Percentiles rank a stretch among this genome's conserved stretches.
Evolutionary conservation across 1,140 invertebrate species (phyloP).

Genomic region (Drosophila eugracilis): DNA sequence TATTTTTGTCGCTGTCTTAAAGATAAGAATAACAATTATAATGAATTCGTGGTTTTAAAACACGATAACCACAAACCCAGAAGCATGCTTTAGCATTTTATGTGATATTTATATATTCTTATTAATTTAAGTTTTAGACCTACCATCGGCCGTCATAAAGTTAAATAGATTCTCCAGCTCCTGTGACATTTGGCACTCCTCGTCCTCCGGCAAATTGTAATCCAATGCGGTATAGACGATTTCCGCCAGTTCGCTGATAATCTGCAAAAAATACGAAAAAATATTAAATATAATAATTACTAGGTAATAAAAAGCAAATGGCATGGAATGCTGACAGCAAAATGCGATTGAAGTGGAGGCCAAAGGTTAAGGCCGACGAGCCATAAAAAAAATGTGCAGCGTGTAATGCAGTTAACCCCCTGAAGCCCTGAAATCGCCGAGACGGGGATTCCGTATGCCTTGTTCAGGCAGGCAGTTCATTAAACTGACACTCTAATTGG

Average conservation of each 20-base stretch:
- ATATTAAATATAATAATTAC: conserved; percentile 27
- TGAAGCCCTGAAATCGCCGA: conserved; percentile 18
- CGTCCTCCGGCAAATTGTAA: conserved; percentile 92
- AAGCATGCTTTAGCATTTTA: no score
- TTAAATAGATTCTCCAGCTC: conserved; percentile 94
- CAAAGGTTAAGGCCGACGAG: conserved; percentile 57
- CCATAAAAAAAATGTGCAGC: conserved; percentile 29
- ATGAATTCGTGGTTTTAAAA: no score
- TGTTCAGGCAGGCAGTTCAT: conserved; percentile 68
- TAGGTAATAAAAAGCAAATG: conserved; percentile 3
- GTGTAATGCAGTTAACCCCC: conserved; percentile 30
- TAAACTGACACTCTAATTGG: conserved; percentile 82
- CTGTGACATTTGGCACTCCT: conserved; percentile 93
- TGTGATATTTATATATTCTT: no score
- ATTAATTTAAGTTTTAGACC: no score
- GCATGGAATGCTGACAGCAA: conserved; percentile 2
- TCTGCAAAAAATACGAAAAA: conserved; percentile 86
- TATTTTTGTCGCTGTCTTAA: no score
- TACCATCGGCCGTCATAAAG: conserved; percentile 91
- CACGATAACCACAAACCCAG: no score
- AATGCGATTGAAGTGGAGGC: conserved; percentile 14
- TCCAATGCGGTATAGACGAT: conserved; percentile 95
- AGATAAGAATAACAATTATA: no score
- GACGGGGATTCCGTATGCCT: conserved; percentile 6
- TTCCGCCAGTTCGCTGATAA: conserved; percentile 92